These are phyloP conservation scores for Mystacornis crossleyi DNA, from an alignment of 2,113 vertebrate species.

Conservation along the genomic window DNA sequence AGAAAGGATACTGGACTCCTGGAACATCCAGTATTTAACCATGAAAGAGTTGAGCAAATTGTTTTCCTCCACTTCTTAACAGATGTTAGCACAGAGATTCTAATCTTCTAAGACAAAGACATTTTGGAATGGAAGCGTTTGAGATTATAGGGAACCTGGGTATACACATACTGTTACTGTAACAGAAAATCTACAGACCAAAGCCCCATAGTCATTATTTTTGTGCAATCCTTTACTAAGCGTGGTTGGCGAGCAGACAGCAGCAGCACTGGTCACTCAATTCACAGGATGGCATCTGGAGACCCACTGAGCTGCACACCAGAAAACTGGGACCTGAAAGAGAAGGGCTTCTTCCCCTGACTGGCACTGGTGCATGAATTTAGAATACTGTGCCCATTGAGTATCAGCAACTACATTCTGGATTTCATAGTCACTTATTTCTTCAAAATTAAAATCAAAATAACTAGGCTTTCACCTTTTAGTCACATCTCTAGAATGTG, in stretches of 20 bases:
- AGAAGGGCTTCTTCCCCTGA: background rate
- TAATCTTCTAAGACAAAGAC: background rate
- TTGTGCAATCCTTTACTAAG: background rate
- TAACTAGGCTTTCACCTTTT: background rate
- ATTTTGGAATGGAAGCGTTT: background rate
- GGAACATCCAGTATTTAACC: background rate
- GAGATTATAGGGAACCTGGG: background rate
- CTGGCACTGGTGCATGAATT: background rate
- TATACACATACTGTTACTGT: background rate
- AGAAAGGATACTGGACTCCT: background rate
- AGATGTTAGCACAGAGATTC: background rate
- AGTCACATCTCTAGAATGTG: background rate
- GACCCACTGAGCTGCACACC: background rate
- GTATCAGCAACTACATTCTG: background rate
- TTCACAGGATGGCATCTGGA: background rate
- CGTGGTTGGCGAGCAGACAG: background rate
- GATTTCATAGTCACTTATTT: background rate
- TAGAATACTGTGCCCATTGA: background rate
- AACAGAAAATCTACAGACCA: background rate
- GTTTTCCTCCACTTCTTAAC: background rate
- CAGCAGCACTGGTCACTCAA: background rate
- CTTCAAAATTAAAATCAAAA: background rate
- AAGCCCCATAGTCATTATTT: rapidly evolving
- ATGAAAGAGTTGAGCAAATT: background rate
- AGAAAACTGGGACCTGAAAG: background rate